Evolutionary conservation across 2,113 vertebrate genomes (phyloP).

Genomic region (Hippocampus mohnikei): DNA sequence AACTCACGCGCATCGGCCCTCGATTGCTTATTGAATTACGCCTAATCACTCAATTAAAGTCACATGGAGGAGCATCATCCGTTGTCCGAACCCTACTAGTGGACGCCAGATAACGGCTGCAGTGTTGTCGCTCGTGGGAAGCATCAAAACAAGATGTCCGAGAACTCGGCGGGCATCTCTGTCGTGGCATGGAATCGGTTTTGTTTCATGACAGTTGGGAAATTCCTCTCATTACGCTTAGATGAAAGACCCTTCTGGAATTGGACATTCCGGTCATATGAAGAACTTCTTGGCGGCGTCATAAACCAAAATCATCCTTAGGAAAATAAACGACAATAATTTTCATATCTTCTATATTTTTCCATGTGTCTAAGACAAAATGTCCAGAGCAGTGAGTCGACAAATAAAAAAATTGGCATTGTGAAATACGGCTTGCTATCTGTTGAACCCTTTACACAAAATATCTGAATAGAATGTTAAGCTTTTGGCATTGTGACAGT

Average conservation of each 20-base stretch:
- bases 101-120: constrained; percentile 49
- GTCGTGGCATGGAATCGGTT: background rate
- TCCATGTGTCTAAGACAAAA: too few species aligned
- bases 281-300: background rate
- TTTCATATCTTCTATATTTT: too few species aligned
- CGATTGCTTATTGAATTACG: constrained; percentile 75
- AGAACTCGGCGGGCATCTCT: constrained; percentile 31
- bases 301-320: background rate
- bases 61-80: constrained; percentile 69
- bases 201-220: constrained; percentile 22
- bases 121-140: constrained; percentile 67
- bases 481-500: too few species aligned
- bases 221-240: constrained; percentile 20
- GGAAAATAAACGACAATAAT: too few species aligned
- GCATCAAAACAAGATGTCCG: constrained; percentile 61
- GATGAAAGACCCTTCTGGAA: constrained; percentile 26
- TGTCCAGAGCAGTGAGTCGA: too few species aligned
- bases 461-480: too few species aligned
- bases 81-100: constrained; percentile 43
- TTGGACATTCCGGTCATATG: background rate
- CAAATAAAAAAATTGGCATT: too few species aligned
- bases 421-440: too few species aligned
- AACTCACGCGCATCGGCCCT: constrained; percentile 69
- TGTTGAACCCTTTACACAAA: too few species aligned
- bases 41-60: constrained; percentile 77